phyloP scores from a whole-genome alignment of 2,113 vertebrate genomes.

The Perognathus longimembris region DNA sequence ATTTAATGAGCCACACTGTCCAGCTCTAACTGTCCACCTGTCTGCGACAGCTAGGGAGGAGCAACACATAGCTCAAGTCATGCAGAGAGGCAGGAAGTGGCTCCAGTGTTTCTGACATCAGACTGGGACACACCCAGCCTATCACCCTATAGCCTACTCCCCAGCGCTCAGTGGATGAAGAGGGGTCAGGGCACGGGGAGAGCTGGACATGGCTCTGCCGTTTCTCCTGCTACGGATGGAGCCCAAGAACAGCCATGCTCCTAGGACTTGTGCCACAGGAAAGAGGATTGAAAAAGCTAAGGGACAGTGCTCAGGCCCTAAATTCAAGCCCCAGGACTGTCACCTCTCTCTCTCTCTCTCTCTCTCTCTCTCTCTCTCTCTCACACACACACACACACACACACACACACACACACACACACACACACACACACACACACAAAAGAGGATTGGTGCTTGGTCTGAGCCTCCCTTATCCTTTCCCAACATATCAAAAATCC shows the following conservation, averaged over 20 bases:
- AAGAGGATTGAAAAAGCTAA: neutral
- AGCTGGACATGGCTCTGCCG: neutral
- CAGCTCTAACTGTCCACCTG: neutral
- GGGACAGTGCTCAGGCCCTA: too few relatives aligned
- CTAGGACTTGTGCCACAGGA: neutral
- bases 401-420: too few relatives aligned
- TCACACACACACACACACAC: too few relatives aligned
- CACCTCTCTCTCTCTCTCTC: too few relatives aligned
- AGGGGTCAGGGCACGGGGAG: rapidly evolving
- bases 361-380: too few relatives aligned
- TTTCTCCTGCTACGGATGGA: neutral
- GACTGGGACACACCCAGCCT: neutral
- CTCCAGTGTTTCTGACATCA: neutral
- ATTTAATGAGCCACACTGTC: neutral
- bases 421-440: too few relatives aligned
- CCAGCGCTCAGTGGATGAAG: neutral
- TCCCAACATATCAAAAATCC: neutral
- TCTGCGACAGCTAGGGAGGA: neutral
- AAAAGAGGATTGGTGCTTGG: neutral
- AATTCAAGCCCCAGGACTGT: too few relatives aligned
- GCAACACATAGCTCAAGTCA: neutral
- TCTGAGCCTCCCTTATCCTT: neutral
- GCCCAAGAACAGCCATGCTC: neutral
- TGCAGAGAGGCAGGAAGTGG: neutral
- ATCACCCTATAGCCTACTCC: neutral